phyloP scores from a whole-genome alignment of 2,888 invertebrate genomes.

The Flexamia atlantica region DNA sequence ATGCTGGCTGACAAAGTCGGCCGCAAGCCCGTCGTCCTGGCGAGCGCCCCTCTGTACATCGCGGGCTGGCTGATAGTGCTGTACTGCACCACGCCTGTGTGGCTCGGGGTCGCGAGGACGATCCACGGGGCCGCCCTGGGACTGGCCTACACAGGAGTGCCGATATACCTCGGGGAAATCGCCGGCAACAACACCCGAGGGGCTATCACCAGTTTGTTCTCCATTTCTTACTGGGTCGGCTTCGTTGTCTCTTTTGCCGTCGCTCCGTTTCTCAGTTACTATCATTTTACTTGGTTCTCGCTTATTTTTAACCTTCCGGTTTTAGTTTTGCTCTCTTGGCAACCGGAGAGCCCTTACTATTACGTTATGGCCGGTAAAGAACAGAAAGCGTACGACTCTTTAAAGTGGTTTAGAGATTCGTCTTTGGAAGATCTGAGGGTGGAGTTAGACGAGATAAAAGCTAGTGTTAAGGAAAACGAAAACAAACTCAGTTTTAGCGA shows the following conservation, averaged over 20 bases:
- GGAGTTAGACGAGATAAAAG: constrained; percentile 65
- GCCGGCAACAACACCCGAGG: constrained; percentile 69
- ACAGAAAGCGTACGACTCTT: constrained; percentile 74
- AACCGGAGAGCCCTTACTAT: constrained; percentile 81
- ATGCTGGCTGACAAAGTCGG: constrained; percentile 67
- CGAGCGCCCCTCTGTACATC: constrained; percentile 65
- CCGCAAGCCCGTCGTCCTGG: constrained; percentile 65
- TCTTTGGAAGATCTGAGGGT: constrained; percentile 58
- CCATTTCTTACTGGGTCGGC: constrained; percentile 68
- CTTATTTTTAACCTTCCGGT: constrained; percentile 76
- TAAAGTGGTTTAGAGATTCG: constrained; percentile 64
- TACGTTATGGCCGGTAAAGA: constrained; percentile 77
- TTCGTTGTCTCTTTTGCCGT: constrained; percentile 66
- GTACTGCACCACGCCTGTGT: constrained; percentile 31
- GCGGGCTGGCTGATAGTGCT: constrained; percentile 65
- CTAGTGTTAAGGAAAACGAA: constrained; percentile 54
- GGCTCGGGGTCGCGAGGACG: constrained; percentile 66
- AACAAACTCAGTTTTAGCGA: constrained; percentile 17
- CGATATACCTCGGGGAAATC: constrained; percentile 70
- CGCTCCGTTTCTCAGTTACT: constrained; percentile 72
- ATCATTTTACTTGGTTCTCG: constrained; percentile 74
- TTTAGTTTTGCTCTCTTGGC: constrained; percentile 76
- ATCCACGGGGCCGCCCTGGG: constrained; percentile 68
- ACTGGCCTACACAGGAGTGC: constrained; percentile 67
- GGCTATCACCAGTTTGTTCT: constrained; percentile 68